Percentiles rank a stretch among this genome's conserved stretches.
Conservation (phyloP, 1,140 invertebrate species). For the Babylonia areolata region DNA sequence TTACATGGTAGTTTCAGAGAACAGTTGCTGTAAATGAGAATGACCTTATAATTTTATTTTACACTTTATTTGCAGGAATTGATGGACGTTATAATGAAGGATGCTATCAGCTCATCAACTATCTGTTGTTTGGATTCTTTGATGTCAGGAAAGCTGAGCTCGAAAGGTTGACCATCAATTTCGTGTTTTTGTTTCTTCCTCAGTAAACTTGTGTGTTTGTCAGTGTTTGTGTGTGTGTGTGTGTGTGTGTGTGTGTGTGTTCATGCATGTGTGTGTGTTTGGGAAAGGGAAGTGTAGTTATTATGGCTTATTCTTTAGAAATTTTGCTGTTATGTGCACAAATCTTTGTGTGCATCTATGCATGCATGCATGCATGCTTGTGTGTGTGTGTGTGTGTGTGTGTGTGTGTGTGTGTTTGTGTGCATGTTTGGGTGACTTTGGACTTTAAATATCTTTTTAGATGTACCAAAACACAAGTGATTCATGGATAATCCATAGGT, state of each 20-base stretch:
- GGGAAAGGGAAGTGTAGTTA: no score
- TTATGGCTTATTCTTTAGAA: no score
- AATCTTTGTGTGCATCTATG: not conserved
- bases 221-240: no score
- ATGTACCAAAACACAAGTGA: no score
- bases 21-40: no score
- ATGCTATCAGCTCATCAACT: slow-evolving; percentile 66
- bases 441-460: no score
- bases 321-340: no score
- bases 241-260: not conserved
- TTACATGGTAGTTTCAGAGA: no score
- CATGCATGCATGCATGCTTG: not conserved
- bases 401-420: not conserved
- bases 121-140: slow-evolving; percentile 73
- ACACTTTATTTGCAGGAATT: slow-evolving; percentile 63
- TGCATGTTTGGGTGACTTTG: not conserved
- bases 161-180: slow-evolving; percentile 56
- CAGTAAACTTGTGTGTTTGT: no score
- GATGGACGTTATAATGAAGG: slow-evolving; percentile 73
- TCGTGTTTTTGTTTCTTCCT: no score
- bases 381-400: not conserved
- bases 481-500: no score
- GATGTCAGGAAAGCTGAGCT: slow-evolving; percentile 66
- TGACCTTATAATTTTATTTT: no score
- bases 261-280: not conserved